A percentile compares a stretch with the other conserved stretches of the same genome.
Evolutionary conservation across 1,140 invertebrate species (phyloP).

Genomic region (Maconellicoccus hirsutus): DNA sequence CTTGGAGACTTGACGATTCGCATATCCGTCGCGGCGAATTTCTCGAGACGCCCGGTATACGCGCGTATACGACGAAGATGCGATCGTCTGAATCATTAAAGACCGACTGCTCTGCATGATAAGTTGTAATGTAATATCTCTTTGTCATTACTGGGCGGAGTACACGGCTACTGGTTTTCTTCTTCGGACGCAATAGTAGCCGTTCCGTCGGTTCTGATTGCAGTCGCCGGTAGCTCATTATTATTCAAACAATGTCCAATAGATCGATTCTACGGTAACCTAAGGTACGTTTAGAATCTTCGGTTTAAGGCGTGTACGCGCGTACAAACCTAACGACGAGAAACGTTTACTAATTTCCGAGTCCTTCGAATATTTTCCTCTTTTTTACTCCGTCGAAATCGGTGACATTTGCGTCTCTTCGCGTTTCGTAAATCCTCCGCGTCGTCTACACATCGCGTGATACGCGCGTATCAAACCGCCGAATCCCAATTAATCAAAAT

Average conservation of each 20-base stretch:
- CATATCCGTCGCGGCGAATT: neutral
- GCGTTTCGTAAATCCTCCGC: no score
- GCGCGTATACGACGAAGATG: neutral
- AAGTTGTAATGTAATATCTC: constrained; percentile 22
- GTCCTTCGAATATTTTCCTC: neutral
- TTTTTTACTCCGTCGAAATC: no score
- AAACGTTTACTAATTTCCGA: neutral
- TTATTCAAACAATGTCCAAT: constrained; percentile 9
- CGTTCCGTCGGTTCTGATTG: neutral
- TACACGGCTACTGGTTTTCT: constrained; percentile 19
- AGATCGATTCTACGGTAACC: neutral
- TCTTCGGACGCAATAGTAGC: neutral
- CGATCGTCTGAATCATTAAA: constrained; percentile 8
- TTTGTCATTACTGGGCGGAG: constrained; percentile 19
- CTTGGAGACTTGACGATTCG: no score
- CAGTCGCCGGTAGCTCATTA: constrained; percentile 6
- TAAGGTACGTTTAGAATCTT: neutral
- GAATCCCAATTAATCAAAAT: no score
- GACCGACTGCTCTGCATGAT: constrained; percentile 1
- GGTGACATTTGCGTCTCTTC: no score
- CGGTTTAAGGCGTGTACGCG: neutral
- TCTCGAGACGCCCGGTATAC: neutral
- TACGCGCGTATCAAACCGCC: no score
- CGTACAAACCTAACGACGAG: neutral
- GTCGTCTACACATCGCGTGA: no score